phyloP scores from a whole-genome alignment of 2,888 invertebrate species.

The Sussaba pulchella region DNA sequence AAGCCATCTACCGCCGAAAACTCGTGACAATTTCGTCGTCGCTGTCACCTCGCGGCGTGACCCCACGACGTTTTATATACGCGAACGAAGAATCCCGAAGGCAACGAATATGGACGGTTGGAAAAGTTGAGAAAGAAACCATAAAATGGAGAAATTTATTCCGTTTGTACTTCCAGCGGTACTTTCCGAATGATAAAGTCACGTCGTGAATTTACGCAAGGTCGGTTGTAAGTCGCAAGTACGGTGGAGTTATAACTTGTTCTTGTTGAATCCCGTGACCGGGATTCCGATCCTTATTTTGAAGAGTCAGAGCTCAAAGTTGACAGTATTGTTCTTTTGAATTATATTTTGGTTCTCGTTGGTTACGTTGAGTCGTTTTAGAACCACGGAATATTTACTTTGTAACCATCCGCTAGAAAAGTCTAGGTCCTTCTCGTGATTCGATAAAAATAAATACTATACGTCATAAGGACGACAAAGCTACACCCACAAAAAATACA shows the following conservation, averaged over 20 bases:
- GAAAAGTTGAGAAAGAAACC: neutral
- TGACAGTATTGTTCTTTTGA: too few relatives aligned
- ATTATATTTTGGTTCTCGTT: neutral
- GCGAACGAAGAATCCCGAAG: neutral
- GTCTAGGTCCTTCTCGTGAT: neutral
- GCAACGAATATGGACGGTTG: neutral
- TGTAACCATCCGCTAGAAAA: neutral
- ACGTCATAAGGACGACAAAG: too few relatives aligned
- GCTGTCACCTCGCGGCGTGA: slow-evolving; percentile 21
- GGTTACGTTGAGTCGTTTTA: neutral
- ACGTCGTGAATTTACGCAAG: neutral
- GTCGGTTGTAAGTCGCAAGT: neutral
- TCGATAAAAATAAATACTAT: neutral
- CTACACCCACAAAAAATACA: neutral
- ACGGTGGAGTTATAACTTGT: neutral
- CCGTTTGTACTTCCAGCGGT: neutral
- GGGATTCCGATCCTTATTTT: neutral
- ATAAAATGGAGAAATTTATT: neutral
- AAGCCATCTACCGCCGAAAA: slow-evolving; percentile 20
- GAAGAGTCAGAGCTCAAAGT: neutral
- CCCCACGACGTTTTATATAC: slow-evolving; percentile 33
- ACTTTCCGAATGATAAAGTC: neutral
- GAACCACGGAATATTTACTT: neutral
- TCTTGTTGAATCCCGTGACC: neutral
- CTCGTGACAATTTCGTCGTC: neutral